phyloP scores from a whole-genome alignment of 2,888 invertebrate genomes.

The Anodontia alba region DNA sequence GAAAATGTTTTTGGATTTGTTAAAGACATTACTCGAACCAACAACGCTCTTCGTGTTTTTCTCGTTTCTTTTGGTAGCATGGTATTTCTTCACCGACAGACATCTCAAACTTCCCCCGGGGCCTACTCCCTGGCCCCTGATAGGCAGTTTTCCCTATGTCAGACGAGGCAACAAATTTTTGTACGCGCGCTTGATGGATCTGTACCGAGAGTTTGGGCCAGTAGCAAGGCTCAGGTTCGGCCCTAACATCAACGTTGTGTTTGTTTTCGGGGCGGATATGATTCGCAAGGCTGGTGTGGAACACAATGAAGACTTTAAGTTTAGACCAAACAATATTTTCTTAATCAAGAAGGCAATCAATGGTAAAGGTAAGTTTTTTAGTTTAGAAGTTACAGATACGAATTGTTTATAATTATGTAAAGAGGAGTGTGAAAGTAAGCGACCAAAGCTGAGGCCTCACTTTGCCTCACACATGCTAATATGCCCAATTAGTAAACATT shows the following conservation, averaged over 20 bases:
- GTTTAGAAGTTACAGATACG: not conserved
- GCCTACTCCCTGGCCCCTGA: not conserved
- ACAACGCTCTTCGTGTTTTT: not conserved
- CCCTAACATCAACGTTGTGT: not conserved
- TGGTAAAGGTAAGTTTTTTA: constrained; percentile 26
- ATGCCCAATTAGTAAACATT: too few species aligned
- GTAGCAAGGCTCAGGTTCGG: not conserved
- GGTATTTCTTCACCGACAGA: not conserved
- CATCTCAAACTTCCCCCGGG: not conserved
- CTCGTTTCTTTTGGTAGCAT: not conserved
- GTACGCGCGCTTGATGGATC: not conserved
- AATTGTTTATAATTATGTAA: too few species aligned
- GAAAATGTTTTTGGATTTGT: not conserved
- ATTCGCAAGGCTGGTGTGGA: constrained; percentile 33
- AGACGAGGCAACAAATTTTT: not conserved
- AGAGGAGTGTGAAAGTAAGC: too few species aligned
- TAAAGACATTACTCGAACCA: not conserved
- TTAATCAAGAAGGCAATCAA: constrained; percentile 28
- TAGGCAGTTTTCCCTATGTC: not conserved
- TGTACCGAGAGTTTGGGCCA: not conserved
- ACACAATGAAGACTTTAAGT: constrained; percentile 38
- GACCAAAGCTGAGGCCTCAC: too few species aligned
- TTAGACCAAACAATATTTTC: constrained; percentile 37
- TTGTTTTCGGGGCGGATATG: not conserved
- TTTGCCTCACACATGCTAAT: too few species aligned